phyloP scores from a whole-genome alignment of 2,113 vertebrate genomes.

The Eulemur rufifrons region DNA sequence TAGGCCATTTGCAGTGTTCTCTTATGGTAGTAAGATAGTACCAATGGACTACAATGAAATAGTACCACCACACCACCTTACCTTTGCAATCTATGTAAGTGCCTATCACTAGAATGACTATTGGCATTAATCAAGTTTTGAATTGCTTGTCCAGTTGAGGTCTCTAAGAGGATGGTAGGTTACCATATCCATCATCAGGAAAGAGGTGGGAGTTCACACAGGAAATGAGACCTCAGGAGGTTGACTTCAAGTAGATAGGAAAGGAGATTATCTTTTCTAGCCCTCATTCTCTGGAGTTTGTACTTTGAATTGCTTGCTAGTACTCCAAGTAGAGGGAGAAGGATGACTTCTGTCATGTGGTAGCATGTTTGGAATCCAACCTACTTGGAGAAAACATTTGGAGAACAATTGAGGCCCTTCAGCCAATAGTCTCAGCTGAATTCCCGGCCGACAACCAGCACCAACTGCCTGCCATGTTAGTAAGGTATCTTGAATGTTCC shows the following conservation, averaged over 20 bases:
- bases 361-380: background rate
- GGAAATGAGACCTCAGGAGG: background rate
- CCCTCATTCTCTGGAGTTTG: background rate
- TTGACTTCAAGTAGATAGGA: background rate
- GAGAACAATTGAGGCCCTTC: background rate
- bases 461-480: background rate
- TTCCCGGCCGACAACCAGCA: background rate
- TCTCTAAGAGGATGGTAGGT: background rate
- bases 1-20: background rate
- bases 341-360: background rate
- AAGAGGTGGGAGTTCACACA: background rate
- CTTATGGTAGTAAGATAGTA: background rate
- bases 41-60: background rate
- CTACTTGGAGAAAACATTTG: background rate
- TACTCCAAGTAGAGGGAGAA: background rate
- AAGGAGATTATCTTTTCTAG: background rate
- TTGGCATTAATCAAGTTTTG: background rate
- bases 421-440: background rate
- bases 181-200: background rate
- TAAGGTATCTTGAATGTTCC: background rate
- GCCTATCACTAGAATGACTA: background rate
- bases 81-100: background rate
- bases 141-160: background rate
- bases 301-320: background rate
- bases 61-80: background rate